Percentiles rank a stretch among this genome's conserved stretches.
Evolutionary conservation across 2,797 vertebrate species (phyloP).

Genomic region (Morelia viridis): DNA sequence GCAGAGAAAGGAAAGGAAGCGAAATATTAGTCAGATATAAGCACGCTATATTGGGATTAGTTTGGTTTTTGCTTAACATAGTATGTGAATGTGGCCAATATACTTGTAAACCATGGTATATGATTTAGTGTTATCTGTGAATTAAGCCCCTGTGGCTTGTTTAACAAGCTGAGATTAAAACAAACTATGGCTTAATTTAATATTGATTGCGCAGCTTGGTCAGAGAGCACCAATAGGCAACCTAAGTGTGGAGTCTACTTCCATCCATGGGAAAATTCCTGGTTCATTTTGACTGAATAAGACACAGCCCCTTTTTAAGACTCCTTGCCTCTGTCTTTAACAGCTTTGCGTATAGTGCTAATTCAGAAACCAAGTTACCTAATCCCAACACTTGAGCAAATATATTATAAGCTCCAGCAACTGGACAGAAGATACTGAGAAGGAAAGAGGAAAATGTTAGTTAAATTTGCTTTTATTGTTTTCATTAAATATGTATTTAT

Average conservation of each 20-base stretch:
- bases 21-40: not conserved
- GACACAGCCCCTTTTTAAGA: not conserved
- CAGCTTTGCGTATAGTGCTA: not conserved
- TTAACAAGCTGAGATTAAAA: not conserved
- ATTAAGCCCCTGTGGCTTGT: not conserved
- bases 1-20: not conserved
- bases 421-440: not conserved
- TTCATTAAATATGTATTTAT: slow-evolving; percentile 43
- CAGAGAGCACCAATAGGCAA: not conserved
- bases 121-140: not conserved
- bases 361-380: not conserved
- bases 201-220: not conserved
- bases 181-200: not conserved
- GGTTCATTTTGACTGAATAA: not conserved
- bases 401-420: not conserved
- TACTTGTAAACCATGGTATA: not conserved
- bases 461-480: slow-evolving; percentile 33
- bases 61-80: not conserved
- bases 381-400: not conserved
- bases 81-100: not conserved
- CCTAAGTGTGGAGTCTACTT: not conserved
- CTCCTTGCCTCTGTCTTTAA: not conserved
- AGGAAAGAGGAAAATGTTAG: slow-evolving; percentile 38
- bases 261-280: not conserved
- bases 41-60: not conserved